Conservation (phyloP, 2,797 vertebrate species). For the Nothura maculosa region DNA sequence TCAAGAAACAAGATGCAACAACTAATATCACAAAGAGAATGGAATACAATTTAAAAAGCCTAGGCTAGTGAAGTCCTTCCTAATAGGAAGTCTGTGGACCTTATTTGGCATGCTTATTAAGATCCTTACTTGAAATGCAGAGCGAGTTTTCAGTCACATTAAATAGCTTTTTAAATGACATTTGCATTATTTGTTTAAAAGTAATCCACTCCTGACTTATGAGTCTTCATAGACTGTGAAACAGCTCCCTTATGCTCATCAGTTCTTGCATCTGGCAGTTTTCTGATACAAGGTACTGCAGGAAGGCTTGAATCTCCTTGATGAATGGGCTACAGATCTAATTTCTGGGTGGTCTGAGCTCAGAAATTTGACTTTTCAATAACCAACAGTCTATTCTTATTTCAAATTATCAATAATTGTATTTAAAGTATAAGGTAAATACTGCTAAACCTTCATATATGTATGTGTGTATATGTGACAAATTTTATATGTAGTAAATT, state of each 20-base stretch:
- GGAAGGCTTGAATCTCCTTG: neutral
- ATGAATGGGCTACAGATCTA: neutral
- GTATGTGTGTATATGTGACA: no score
- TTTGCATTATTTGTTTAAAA: neutral
- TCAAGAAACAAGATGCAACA: neutral
- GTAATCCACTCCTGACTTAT: neutral
- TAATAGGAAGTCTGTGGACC: neutral
- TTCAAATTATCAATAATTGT: neutral
- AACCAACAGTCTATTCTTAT: neutral
- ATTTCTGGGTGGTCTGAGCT: neutral
- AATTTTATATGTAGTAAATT: neutral
- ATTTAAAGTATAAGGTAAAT: neutral
- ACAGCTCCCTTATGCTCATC: neutral
- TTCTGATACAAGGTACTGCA: neutral
- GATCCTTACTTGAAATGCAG: neutral
- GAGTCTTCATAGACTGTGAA: neutral
- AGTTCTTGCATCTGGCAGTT: neutral
- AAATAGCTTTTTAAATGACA: neutral
- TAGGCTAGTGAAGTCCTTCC: accelerated
- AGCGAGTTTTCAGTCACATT: neutral
- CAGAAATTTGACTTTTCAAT: neutral
- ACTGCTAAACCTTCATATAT: neutral
- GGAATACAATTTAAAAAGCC: neutral
- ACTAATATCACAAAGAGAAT: neutral
- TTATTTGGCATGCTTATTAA: neutral